Evolutionary conservation across 1,140 invertebrate genomes (phyloP).

Genomic region (Danaus plexippus): DNA sequence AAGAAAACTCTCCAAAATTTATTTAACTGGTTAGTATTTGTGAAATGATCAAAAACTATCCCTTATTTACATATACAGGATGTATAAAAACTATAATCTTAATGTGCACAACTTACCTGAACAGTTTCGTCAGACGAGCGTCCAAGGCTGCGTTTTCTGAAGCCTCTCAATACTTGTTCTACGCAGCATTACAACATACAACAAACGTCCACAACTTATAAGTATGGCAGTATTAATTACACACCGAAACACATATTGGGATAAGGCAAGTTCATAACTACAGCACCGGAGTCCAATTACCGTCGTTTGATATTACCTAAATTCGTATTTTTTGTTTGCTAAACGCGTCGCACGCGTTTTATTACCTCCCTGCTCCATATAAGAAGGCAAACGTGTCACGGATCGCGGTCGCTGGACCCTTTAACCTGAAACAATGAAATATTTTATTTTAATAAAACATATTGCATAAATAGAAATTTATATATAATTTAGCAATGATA

Average conservation of each 20-base stretch:
- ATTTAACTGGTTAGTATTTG: too few relatives aligned
- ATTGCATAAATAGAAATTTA: too few relatives aligned
- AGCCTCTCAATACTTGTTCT: constrained; percentile 32
- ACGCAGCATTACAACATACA: constrained; percentile 44
- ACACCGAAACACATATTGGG: constrained; percentile 32
- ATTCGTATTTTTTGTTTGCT: constrained; percentile 46
- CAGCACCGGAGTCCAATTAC: constrained; percentile 35
- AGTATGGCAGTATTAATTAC: constrained; percentile 27
- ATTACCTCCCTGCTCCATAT: constrained; percentile 61
- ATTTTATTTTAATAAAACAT: neutral
- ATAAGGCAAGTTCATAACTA: constrained; percentile 40
- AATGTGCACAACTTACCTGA: constrained; percentile 39
- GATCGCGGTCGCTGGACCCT: constrained; percentile 34
- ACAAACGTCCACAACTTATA: too few relatives aligned
- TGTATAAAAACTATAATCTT: too few relatives aligned
- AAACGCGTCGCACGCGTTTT: constrained; percentile 47
- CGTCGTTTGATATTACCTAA: constrained; percentile 41
- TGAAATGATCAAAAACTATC: too few relatives aligned
- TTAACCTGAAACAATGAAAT: constrained; percentile 53
- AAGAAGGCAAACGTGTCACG: constrained; percentile 33
- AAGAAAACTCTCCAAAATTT: too few relatives aligned
- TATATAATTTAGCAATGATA: too few relatives aligned
- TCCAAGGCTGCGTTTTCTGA: constrained; percentile 28
- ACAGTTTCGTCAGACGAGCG: constrained; percentile 59
- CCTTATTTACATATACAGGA: too few relatives aligned